These are phyloP conservation scores for Lysiphlebus fabarum DNA, from an alignment of 1,140 invertebrate species.

Conservation along the genomic window DNA sequence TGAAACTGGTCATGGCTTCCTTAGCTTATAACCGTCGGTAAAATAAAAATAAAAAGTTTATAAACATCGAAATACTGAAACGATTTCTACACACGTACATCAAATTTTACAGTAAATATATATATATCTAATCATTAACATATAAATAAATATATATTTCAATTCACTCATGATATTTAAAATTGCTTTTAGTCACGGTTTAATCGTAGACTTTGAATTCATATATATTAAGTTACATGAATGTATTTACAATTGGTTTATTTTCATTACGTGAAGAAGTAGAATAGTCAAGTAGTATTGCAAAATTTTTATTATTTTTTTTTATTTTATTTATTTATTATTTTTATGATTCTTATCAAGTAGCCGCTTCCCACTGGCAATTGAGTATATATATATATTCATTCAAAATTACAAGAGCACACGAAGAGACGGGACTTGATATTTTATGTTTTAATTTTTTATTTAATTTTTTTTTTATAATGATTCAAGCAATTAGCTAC, in stretches of 20 bases:
- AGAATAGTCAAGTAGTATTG: constrained; percentile 24
- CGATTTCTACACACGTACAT: constrained; percentile 3
- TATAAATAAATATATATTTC: no score
- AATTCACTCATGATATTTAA: constrained; percentile 9
- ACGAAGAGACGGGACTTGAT: no score
- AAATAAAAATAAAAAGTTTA: neutral
- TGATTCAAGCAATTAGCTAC: constrained; percentile 57
- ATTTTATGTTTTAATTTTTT: constrained; percentile 28
- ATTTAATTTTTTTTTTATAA: constrained; percentile 57
- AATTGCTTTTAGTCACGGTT: constrained; percentile 31
- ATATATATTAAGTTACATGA: constrained; percentile 25
- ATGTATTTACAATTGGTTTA: constrained; percentile 49
- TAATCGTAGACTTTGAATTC: constrained; percentile 25
- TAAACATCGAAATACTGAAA: neutral
- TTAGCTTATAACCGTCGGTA: constrained; percentile 8
- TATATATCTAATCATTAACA: neutral
- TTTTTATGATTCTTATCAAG: constrained; percentile 46
- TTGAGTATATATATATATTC: neutral
- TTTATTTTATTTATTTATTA: constrained; percentile 57
- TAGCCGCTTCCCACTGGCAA: constrained; percentile 43
- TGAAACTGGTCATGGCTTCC: constrained; percentile 14
- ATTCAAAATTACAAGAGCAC: constrained; percentile 25
- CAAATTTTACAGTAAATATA: no score
- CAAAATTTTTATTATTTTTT: constrained; percentile 40
- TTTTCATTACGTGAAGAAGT: constrained; percentile 47